phyloP scores from a whole-genome alignment of 2,797 vertebrate genomes.

The Scomberomorus guttatus region DNA sequence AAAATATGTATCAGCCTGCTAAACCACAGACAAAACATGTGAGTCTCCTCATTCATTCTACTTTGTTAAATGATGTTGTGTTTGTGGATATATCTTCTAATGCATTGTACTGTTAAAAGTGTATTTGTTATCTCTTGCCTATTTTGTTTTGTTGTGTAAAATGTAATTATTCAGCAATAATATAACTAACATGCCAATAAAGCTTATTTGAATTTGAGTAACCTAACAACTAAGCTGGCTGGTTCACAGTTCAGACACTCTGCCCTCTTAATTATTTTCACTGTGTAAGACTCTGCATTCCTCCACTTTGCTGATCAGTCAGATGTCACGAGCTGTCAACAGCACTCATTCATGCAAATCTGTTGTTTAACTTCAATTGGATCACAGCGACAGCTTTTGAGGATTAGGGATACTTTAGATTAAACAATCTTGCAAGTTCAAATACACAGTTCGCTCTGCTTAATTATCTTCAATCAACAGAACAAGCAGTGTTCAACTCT shows the following conservation, averaged over 20 bases:
- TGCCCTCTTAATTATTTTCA: background rate
- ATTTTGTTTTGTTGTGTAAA: no score
- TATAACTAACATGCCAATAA: no score
- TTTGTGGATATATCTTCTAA: no score
- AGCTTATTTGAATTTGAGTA: no score
- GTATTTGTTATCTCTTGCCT: no score
- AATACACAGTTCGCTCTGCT: background rate
- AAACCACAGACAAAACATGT: no score
- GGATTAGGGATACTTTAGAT: background rate
- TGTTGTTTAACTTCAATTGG: background rate
- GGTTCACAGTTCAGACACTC: background rate
- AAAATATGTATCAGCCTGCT: no score
- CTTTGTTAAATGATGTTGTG: no score
- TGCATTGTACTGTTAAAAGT: no score
- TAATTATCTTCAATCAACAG: background rate
- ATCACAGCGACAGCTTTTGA: background rate
- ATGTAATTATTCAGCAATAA: no score
- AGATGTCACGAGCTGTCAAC: background rate
- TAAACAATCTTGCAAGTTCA: slow-evolving; percentile 4
- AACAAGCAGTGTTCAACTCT: background rate
- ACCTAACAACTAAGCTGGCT: background rate
- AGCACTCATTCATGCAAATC: background rate
- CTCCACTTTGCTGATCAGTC: background rate
- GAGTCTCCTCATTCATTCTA: no score
- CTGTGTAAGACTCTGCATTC: background rate